Evolutionary conservation across 2,113 vertebrate species (phyloP), one percentile per base, ranked within the genome.

Genomic region (Clarias macrocephalus): DNA sequence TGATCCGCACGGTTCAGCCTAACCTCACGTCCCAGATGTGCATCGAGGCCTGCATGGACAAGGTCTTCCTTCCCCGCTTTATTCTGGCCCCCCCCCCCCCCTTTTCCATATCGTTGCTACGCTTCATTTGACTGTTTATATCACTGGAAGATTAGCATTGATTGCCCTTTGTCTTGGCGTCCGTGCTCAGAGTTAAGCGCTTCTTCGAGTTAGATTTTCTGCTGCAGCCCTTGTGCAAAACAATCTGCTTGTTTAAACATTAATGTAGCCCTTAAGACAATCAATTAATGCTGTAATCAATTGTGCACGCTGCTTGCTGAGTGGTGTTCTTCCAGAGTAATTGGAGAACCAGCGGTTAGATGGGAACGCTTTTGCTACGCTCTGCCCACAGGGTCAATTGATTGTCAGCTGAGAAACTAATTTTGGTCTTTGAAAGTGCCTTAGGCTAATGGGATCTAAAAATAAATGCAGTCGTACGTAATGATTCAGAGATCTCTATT

Each of bases 1-100:
- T 95, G 15, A 93, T 93, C 90, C 94, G 94, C 80, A 91, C 94
- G 83, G 68, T 88, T 19, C 94, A 95, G 88, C 91, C 94, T 90
- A 97, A 97, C 82, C 81, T 96, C 90, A 97, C 97, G 0, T 94
- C 94, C 84, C 96, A 96, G 90, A 94, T 86, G 68, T 97, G 97
- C 92, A 95, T 95, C 0, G 94, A 95, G 88, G 95, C 95, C 88
- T 97, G 97, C 92, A 96, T 96, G 90, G 92, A 95, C 91, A 96
- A 97, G 94, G 96, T 97, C 94, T 42, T 94, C 95, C 16, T 19
- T 59, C 57, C 3, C 5, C 59, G 70, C 79, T 59, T 42, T 76
- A 37, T 60, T 11, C 9, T 48, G n/a, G 12, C 48, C 63, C 5
- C 16, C 5, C 12, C n/a, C 19, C 48, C 63, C 5, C 16, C 5